phyloP scores from a whole-genome alignment of 2,797 vertebrate genomes.

The Monodelphis domestica region DNA sequence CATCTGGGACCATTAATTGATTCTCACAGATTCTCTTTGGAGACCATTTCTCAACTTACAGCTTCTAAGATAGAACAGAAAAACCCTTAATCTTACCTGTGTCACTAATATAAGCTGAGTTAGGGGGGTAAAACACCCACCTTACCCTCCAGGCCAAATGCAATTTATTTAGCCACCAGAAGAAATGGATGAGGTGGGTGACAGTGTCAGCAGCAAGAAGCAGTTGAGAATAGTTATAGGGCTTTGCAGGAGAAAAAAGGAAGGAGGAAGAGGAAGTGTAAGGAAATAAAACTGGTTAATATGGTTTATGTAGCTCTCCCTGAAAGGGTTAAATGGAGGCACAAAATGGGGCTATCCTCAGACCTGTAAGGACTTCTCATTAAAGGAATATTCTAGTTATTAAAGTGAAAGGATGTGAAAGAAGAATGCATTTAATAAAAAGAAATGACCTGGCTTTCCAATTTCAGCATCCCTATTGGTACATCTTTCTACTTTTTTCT shows the following conservation, averaged over 20 bases:
- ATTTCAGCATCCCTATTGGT: neutral
- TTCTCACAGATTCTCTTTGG: constrained; percentile 48
- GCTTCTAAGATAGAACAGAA: constrained; percentile 4
- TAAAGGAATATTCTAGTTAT: neutral
- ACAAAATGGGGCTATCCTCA: neutral
- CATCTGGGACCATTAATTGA: constrained; percentile 72
- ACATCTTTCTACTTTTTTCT: neutral
- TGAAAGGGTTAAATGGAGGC: neutral
- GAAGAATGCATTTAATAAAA: neutral
- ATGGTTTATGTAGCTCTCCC: neutral
- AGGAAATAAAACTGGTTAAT: neutral
- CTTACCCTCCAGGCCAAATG: neutral
- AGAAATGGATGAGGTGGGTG: neutral
- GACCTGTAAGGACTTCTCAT: neutral
- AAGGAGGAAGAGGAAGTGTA: neutral
- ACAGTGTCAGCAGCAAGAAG: neutral
- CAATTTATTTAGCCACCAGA: neutral
- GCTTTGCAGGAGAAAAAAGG: neutral
- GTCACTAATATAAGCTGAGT: neutral
- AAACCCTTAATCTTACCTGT: constrained; percentile 21
- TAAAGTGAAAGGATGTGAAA: neutral
- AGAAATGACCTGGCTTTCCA: neutral
- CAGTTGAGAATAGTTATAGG: neutral
- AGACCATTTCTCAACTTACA: constrained; percentile 44
- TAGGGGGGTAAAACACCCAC: too few species aligned